Evolutionary conservation across 2,888 invertebrate genomes (phyloP).

Genomic region (Ophion ventricosus): DNA sequence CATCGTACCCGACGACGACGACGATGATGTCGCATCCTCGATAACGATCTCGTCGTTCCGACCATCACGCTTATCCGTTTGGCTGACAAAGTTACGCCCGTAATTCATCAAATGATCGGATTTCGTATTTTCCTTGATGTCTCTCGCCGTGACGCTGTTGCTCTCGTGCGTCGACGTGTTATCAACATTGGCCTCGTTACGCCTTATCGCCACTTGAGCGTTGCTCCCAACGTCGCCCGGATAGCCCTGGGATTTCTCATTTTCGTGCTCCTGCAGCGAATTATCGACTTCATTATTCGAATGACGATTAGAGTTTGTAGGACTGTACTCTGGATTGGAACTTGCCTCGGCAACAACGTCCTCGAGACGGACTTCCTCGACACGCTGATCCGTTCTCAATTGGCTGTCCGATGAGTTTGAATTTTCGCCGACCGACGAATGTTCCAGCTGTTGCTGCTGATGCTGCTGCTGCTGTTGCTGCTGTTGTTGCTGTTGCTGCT

Average conservation of each 20-base stretch:
- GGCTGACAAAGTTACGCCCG: conserved; percentile 69
- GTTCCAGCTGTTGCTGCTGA: conserved; percentile 69
- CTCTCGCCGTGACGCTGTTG: conserved; percentile 66
- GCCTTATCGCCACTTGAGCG: conserved; percentile 68
- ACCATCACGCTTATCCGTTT: conserved; percentile 72
- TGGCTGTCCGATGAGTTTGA: conserved; percentile 81
- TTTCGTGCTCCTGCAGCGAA: conserved; percentile 74
- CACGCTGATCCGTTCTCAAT: conserved; percentile 79
- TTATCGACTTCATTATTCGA: conserved; percentile 76
- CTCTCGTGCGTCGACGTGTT: conserved; percentile 68
- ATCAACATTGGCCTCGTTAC: conserved; percentile 66
- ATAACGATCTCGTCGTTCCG: conserved; percentile 74
- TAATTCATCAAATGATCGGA: conserved; percentile 73
- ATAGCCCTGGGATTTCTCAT: conserved; percentile 73
- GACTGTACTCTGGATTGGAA: conserved; percentile 79
- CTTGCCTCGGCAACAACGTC: conserved; percentile 81
- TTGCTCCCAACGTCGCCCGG: conserved; percentile 66
- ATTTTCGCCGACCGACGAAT: conserved; percentile 80
- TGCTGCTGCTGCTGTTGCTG: conserved; percentile 31
- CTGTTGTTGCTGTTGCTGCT: conserved; percentile 27
- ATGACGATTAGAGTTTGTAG: conserved; percentile 75
- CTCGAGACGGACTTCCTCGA: conserved; percentile 81
- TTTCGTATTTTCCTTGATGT: conserved; percentile 69
- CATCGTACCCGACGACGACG: conserved; percentile 32
- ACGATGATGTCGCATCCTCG: conserved; percentile 68